phyloP scores from a whole-genome alignment of 2,797 vertebrate species.

The Dicrostonyx torquatus region DNA sequence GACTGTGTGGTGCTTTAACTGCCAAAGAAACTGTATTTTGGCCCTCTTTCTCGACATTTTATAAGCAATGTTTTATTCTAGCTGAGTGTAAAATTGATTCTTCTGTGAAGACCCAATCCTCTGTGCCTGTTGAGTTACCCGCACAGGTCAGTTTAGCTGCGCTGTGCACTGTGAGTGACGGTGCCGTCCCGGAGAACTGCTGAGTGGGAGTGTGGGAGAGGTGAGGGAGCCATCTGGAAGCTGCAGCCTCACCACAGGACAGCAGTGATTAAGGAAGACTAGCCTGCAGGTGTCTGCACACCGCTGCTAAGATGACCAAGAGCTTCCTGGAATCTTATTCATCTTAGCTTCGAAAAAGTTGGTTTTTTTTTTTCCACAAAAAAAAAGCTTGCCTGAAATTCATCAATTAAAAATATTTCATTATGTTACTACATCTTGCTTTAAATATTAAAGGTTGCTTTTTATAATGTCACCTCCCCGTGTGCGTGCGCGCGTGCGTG shows the following conservation, averaged over 20 bases:
- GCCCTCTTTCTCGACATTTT: background rate
- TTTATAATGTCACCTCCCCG: background rate
- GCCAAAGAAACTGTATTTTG: slow-evolving; percentile 54
- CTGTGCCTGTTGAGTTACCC: slow-evolving; percentile 56
- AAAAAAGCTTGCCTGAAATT: slow-evolving; percentile 52
- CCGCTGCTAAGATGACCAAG: slow-evolving; percentile 4
- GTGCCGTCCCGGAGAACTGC: slow-evolving; percentile 40
- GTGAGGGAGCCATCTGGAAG: background rate
- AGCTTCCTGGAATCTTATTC: slow-evolving; percentile 66
- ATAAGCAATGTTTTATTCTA: slow-evolving; percentile 57
- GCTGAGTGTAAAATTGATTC: slow-evolving; percentile 74
- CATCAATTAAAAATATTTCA: slow-evolving; percentile 61
- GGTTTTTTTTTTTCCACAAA: background rate
- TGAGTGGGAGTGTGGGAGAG: background rate
- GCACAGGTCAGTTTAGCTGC: background rate
- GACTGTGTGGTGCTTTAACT: slow-evolving; percentile 15
- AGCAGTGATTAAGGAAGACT: slow-evolving; percentile 3
- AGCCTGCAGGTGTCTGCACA: background rate
- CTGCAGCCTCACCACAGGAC: background rate
- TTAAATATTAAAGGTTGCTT: slow-evolving; percentile 56
- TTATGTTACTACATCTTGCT: slow-evolving; percentile 47
- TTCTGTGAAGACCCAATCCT: slow-evolving; percentile 58
- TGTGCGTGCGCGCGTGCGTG: background rate
- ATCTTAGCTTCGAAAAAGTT: slow-evolving; percentile 60
- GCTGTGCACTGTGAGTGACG: background rate